phyloP scores from a whole-genome alignment of 2,113 vertebrate species.

The Tupaia tana region DNA sequence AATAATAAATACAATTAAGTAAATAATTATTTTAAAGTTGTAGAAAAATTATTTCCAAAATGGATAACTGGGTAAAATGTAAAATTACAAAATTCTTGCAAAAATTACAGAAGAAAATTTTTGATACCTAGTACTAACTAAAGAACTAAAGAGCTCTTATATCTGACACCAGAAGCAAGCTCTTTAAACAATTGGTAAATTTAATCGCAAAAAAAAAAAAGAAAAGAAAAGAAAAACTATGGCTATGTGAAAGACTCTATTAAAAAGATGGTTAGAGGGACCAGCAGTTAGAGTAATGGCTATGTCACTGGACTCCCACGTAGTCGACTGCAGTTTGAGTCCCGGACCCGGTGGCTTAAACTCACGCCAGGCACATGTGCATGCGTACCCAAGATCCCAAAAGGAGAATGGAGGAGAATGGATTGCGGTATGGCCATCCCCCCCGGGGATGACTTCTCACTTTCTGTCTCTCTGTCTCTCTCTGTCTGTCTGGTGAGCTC shows the following conservation, averaged over 20 bases:
- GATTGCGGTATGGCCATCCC: too few species aligned
- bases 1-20: too few species aligned
- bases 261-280: neutral
- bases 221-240: neutral
- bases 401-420: too few species aligned
- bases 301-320: too few species aligned
- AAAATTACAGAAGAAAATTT: neutral
- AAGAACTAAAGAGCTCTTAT: neutral
- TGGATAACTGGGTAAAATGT: neutral
- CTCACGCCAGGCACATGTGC: too few species aligned
- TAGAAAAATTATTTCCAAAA: slow-evolving; percentile 11
- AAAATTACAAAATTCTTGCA: neutral
- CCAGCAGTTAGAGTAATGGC: too few species aligned
- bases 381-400: too few species aligned
- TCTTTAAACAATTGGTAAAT: neutral
- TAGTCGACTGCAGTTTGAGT: too few species aligned
- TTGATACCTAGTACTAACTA: neutral
- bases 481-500: too few species aligned
- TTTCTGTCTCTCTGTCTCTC: too few species aligned
- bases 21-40: neutral
- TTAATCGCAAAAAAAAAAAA: neutral
- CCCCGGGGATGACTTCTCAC: too few species aligned
- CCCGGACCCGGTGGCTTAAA: too few species aligned
- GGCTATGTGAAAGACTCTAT: neutral
- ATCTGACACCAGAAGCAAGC: neutral